Percentiles rank a stretch among this genome's conserved stretches.
Evolutionary conservation across 1,140 invertebrate species (phyloP).

Genomic region (Eumeta japonica): DNA sequence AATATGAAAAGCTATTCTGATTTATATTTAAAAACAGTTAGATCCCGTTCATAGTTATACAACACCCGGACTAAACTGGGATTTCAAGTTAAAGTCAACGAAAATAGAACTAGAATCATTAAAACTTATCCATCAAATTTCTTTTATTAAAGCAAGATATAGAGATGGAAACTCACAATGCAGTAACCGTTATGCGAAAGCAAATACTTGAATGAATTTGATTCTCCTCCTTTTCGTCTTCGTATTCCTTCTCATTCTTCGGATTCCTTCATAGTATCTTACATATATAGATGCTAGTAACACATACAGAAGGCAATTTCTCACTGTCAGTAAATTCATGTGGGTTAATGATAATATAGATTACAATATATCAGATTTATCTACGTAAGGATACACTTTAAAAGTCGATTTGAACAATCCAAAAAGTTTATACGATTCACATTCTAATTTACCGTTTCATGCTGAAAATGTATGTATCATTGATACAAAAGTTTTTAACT

Average conservation of each 20-base stretch:
- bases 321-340: conserved; percentile 45
- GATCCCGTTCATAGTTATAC: conserved; percentile 39
- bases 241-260: no score
- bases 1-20: conserved; percentile 13
- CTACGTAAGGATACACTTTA: no score
- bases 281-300: conserved; percentile 59
- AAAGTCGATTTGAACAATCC: no score
- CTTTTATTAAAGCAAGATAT: conserved; percentile 33
- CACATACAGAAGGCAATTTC: conserved; percentile 51
- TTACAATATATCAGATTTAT: conserved; percentile 56
- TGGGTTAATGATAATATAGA: conserved; percentile 40
- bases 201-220: conserved; percentile 31
- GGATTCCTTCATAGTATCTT: conserved; percentile 26
- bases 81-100: conserved; percentile 35
- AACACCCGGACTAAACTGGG: conserved; percentile 27
- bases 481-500: no score
- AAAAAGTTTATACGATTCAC: no score
- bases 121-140: conserved; percentile 39
- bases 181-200: conserved; percentile 23
- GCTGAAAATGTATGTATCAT: no score
- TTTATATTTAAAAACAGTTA: conserved; percentile 28
- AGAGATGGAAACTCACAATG: conserved; percentile 39
- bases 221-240: no score
- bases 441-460: no score
- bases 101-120: conserved; percentile 30